Evolutionary conservation across 1,140 invertebrate species (phyloP).

Genomic region (Bombus superbus): DNA sequence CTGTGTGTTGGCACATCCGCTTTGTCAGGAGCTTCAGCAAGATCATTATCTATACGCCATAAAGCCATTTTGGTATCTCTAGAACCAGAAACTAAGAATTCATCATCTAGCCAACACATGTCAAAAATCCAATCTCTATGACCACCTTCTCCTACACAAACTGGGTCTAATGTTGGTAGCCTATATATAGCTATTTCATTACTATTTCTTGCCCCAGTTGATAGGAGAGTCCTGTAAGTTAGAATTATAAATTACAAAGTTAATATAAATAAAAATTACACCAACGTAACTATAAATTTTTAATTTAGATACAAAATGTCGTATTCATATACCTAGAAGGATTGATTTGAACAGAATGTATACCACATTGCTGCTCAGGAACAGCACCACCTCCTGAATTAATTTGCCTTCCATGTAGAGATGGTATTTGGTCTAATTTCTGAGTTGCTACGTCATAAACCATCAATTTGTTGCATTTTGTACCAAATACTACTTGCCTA

Average conservation of each 20-base stretch:
- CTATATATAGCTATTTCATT: slow-evolving; percentile 97
- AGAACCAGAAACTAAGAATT: slow-evolving; percentile 96
- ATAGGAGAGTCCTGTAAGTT: slow-evolving; percentile 87
- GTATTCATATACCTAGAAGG: slow-evolving; percentile 86
- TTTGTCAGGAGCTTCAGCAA: slow-evolving; percentile 84
- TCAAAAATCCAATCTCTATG: slow-evolving; percentile 98
- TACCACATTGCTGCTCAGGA: slow-evolving; percentile 91
- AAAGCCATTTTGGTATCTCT: slow-evolving; percentile 93
- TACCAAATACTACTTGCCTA: slow-evolving; percentile 96
- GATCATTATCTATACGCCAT: slow-evolving; percentile 88
- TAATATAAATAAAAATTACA: no score
- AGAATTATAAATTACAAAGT: not conserved
- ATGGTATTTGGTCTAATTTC: slow-evolving; percentile 92
- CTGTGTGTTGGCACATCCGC: slow-evolving; percentile 81
- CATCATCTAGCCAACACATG: slow-evolving; percentile 97
- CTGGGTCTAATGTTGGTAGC: slow-evolving; percentile 95
- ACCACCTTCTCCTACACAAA: slow-evolving; percentile 95
- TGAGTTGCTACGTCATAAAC: slow-evolving; percentile 80
- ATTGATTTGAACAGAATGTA: slow-evolving; percentile 97
- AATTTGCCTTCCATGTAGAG: slow-evolving; percentile 86
- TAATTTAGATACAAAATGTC: not conserved
- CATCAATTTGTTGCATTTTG: slow-evolving; percentile 97
- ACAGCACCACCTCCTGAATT: slow-evolving; percentile 82
- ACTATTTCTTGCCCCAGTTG: slow-evolving; percentile 96
- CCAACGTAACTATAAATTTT: not conserved